phyloP scores from a whole-genome alignment of 2,888 invertebrate species.

The Andrena praecox region DNA sequence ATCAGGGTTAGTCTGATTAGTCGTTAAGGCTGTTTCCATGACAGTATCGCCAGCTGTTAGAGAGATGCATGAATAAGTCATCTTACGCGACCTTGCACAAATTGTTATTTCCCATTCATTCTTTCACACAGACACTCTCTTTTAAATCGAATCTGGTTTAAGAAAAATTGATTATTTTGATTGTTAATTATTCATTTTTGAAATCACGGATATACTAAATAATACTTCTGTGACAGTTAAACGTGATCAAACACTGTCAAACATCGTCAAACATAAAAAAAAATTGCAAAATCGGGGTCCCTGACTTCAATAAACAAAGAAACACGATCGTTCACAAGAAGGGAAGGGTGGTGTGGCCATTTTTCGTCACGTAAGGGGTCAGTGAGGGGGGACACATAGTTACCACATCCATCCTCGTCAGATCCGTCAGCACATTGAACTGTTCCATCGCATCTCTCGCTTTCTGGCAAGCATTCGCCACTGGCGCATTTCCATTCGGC shows the following conservation, averaged over 20 bases:
- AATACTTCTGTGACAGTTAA: not conserved
- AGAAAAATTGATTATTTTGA: too few species aligned
- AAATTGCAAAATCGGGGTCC: not conserved
- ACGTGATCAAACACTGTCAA: not conserved
- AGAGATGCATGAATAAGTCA: not conserved
- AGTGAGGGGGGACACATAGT: conserved; percentile 62
- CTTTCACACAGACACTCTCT: too few species aligned
- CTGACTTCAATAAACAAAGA: not conserved
- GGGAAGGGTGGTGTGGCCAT: conserved; percentile 37
- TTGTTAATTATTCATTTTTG: too few species aligned
- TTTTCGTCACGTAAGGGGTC: conserved; percentile 39
- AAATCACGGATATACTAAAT: too few species aligned
- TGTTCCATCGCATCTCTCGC: conserved; percentile 87
- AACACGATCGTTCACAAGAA: not conserved
- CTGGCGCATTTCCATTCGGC: conserved; percentile 86
- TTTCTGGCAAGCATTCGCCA: conserved; percentile 87
- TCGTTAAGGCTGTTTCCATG: not conserved
- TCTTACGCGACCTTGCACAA: too few species aligned
- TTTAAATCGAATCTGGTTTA: too few species aligned
- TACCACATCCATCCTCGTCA: conserved; percentile 86
- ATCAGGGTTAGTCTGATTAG: not conserved
- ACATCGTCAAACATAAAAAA: not conserved
- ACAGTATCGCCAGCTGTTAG: not conserved
- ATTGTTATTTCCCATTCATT: too few species aligned
- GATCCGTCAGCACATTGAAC: conserved; percentile 85